phyloP scores from a whole-genome alignment of 2,797 vertebrate genomes.

The Tympanoctomys barrerae region DNA sequence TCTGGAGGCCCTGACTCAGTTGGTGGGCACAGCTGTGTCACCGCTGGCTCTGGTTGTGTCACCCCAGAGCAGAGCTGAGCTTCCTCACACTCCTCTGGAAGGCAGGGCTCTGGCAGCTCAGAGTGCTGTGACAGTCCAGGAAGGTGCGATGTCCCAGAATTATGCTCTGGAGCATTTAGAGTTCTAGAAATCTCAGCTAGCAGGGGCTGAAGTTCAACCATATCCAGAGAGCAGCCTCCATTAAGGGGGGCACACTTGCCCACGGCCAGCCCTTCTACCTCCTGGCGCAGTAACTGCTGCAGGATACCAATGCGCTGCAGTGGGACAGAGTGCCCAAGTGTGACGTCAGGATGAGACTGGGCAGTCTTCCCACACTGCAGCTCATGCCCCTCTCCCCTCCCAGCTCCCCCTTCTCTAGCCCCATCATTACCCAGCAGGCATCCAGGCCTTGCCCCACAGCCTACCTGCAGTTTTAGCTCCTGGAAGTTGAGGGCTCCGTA shows the following conservation, averaged over 20 bases:
- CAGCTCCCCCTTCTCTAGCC: neutral
- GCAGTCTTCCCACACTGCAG: neutral
- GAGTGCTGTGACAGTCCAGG: conserved; percentile 25
- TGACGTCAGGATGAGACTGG: neutral
- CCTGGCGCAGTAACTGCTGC: conserved; percentile 77
- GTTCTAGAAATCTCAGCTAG: conserved; percentile 72
- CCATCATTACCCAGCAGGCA: neutral
- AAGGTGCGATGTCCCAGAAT: conserved; percentile 38
- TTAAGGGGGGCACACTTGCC: neutral
- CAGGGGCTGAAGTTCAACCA: conserved; percentile 69
- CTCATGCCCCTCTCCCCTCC: neutral
- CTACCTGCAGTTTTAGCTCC: conserved; percentile 74
- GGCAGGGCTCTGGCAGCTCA: conserved; percentile 6
- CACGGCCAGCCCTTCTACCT: conserved; percentile 71
- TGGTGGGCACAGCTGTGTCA: neutral
- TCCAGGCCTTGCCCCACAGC: neutral
- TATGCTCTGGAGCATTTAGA: conserved; percentile 36
- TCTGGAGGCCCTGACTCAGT: neutral
- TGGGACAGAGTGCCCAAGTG: neutral
- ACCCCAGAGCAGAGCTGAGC: neutral
- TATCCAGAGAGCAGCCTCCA: conserved; percentile 60
- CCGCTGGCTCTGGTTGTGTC: neutral
- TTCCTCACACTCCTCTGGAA: neutral
- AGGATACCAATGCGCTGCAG: conserved; percentile 81
- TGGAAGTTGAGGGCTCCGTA: conserved; percentile 11